Evolutionary conservation across 2,888 invertebrate genomes (phyloP), one percentile per base, ranked within the genome.

Genomic region (Xylota segnis): DNA sequence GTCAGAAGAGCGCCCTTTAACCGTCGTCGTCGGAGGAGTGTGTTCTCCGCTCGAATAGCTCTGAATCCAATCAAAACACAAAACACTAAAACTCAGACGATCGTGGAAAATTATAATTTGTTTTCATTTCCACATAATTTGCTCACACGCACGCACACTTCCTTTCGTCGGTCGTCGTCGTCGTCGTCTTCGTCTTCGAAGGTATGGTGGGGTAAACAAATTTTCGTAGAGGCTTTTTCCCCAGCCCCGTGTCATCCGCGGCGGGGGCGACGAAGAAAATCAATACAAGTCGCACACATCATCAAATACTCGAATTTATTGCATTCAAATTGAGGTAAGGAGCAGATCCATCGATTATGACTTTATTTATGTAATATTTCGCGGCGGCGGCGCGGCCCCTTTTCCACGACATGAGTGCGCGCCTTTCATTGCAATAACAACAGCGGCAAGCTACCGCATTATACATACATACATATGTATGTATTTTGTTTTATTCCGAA

Each of bases 231-330:
- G 9, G 14, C 1, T 2, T 10, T 4, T n/a, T 10, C 10, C 29
- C 29, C 1, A 14, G 10, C 45, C 7, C 43, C 43, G 5, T 5
- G 12, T n/a, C 4, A 7, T 18, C 47, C 14, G 5, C 1, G 14
- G 18, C 9, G n/a, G 7, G 18, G n/a, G 18, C 23, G 23, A 23
- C 3, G 23, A 23, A 23, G 4, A 45, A 61, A 63, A 63, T 32
- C 27, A 45, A 63, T 45, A 63, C 61, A 27, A 61, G 61, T 61
- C 43, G 27, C 9, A 12, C 45, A 63, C 63, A 63, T 63, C 71
- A 37, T 71, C 58, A 71, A 71, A 47, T 71, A 58, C 45, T 71
- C 47, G 58, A 71, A 71, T 58, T 71, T 71, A 71, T 71, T 32
- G 43, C 71, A 58, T 45, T 47, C 34, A 34, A 18, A 34, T 29